Evolutionary conservation across 2,888 invertebrate genomes (phyloP).

Genomic region (Digitonthophagus gazella): DNA sequence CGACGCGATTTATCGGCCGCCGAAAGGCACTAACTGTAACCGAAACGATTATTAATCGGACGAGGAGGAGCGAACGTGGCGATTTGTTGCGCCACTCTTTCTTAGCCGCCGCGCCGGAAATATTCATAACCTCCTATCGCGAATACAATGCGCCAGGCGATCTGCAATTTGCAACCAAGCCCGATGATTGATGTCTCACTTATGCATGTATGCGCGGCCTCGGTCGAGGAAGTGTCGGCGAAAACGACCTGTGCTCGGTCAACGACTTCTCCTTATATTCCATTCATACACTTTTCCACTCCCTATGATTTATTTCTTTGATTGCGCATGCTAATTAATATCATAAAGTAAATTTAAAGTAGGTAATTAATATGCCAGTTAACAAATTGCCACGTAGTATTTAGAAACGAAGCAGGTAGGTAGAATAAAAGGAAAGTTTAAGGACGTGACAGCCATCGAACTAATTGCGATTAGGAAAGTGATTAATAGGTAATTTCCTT

Average conservation of each 20-base stretch:
- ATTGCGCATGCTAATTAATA: no score
- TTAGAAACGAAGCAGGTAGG: no score
- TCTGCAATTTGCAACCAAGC: constrained; percentile 11
- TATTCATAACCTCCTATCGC: constrained; percentile 15
- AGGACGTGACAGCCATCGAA: no score
- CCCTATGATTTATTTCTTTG: no score
- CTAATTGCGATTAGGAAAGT: no score
- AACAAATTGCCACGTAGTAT: no score
- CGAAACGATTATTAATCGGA: constrained; percentile 7
- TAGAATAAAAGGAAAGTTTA: no score
- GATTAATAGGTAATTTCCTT: no score
- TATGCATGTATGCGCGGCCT: neutral
- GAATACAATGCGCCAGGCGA: constrained; percentile 5
- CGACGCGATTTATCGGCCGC: constrained; percentile 8
- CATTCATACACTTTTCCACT: no score
- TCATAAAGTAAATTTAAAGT: no score
- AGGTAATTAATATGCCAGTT: no score
- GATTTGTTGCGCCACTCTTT: constrained; percentile 11
- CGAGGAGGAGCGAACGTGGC: neutral
- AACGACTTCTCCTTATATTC: neutral
- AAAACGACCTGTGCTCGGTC: neutral
- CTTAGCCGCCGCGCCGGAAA: neutral
- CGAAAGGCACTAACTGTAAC: constrained; percentile 16
- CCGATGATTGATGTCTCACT: constrained; percentile 4
- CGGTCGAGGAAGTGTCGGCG: neutral